A percentile compares a stretch with the other conserved stretches of the same genome.
phyloP scores from a whole-genome alignment of 1,140 invertebrate genomes.

The Neocloeon triangulifer region DNA sequence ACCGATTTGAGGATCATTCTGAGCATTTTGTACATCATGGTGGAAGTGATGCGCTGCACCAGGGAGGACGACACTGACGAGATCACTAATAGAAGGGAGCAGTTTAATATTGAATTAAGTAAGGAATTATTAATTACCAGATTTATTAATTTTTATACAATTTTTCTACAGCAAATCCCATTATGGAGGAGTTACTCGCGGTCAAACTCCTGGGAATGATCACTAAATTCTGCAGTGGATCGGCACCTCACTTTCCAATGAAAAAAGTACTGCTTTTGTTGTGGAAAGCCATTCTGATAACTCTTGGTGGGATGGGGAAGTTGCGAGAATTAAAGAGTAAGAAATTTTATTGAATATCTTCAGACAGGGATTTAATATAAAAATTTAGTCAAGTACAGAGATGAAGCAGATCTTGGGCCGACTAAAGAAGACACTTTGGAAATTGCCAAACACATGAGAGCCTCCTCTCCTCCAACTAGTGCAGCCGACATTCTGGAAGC shows the following conservation, averaged over 20 bases:
- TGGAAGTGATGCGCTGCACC: constrained; percentile 39
- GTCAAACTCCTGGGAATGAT: constrained; percentile 86
- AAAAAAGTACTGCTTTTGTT: constrained; percentile 89
- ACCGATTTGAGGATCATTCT: constrained; percentile 76
- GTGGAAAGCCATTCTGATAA: constrained; percentile 85
- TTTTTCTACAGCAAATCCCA: constrained; percentile 14
- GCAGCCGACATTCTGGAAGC: constrained; percentile 78
- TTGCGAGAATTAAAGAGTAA: constrained; percentile 46
- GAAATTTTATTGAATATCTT: constrained; percentile 2
- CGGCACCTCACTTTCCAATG: constrained; percentile 89
- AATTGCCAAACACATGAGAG: constrained; percentile 76
- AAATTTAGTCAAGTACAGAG: constrained; percentile 31
- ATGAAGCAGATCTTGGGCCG: constrained; percentile 42
- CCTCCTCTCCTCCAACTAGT: constrained; percentile 83
- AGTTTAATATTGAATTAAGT: constrained; percentile 63
- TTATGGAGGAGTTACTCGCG: constrained; percentile 60
- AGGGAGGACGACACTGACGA: constrained; percentile 31
- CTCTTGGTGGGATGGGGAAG: constrained; percentile 68
- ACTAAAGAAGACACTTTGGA: constrained; percentile 82
- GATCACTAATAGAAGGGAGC: constrained; percentile 42
- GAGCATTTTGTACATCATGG: constrained; percentile 82
- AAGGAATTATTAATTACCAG: constrained; percentile 11
- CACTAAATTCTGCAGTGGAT: constrained; percentile 80
- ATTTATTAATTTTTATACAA: constrained; percentile 6
- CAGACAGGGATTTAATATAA: not conserved